A percentile compares a stretch with the other conserved stretches of the same genome.
Conservation (phyloP, 2,113 vertebrate genomes). For the Montifringilla adamsi region DNA sequence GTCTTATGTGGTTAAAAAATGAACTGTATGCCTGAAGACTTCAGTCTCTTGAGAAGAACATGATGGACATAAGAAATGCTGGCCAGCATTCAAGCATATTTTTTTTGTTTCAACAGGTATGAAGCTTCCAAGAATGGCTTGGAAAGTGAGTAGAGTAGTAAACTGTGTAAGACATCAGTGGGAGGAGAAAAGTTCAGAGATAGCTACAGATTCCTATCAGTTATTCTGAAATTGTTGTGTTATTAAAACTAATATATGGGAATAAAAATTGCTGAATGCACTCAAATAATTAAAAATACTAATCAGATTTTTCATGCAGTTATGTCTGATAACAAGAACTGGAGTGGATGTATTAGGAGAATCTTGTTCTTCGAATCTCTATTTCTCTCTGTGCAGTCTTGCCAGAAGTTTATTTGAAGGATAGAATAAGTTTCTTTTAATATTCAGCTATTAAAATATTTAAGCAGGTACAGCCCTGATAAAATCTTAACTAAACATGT, state of each 20-base stretch:
- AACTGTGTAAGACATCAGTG: neutral
- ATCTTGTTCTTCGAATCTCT: neutral
- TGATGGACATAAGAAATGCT: neutral
- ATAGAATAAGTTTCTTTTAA: neutral
- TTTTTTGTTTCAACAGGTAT: neutral
- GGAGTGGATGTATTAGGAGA: neutral
- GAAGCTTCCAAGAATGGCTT: neutral
- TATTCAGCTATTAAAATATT: neutral
- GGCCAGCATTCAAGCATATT: neutral
- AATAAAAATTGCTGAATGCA: neutral
- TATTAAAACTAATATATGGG: neutral
- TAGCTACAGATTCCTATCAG: neutral
- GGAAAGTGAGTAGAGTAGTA: neutral
- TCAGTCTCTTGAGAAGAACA: neutral
- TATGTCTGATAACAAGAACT: neutral
- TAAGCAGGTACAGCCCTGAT: neutral
- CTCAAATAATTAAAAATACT: neutral
- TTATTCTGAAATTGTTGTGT: neutral
- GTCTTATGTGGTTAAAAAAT: neutral
- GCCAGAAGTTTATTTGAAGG: neutral
- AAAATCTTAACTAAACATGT: conserved; percentile 6
- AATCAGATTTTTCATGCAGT: neutral
- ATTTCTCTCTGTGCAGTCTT: neutral
- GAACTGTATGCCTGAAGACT: neutral
- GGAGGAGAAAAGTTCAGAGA: neutral